Evolutionary conservation across 2,888 invertebrate species (phyloP).

Genomic region (Parascotia fuliginaria): DNA sequence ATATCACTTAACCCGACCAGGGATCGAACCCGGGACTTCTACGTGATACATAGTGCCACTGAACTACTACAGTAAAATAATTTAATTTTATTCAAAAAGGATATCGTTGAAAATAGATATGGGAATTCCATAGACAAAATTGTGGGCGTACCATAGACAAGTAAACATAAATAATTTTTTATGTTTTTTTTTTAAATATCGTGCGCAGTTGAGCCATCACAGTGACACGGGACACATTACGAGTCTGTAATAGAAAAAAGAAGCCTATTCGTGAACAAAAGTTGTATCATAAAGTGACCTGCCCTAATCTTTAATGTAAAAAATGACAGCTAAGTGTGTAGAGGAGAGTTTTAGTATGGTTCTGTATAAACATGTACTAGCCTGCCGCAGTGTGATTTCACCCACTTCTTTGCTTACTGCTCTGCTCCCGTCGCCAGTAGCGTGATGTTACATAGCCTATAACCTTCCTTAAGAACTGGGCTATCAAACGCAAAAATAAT

Average conservation of each 20-base stretch:
- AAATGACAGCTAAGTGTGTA: constrained; percentile 5
- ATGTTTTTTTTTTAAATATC: constrained; percentile 6
- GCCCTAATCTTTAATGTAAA: constrained; percentile 32
- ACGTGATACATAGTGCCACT: too few relatives aligned
- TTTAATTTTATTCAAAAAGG: background rate
- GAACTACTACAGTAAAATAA: background rate
- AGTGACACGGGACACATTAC: constrained; percentile 28
- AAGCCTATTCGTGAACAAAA: constrained; percentile 26
- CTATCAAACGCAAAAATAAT: too few relatives aligned
- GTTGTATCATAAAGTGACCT: constrained; percentile 36
- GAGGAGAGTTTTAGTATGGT: background rate
- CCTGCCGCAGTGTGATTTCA: too few relatives aligned
- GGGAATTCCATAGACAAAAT: constrained; percentile 4
- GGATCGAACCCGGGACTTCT: too few relatives aligned
- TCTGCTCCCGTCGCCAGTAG: too few relatives aligned
- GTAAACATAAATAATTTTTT: constrained; percentile 12
- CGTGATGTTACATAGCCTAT: too few relatives aligned
- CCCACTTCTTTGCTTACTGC: too few relatives aligned
- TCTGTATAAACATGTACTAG: too few relatives aligned
- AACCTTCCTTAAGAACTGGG: too few relatives aligned
- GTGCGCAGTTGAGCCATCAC: constrained; percentile 17
- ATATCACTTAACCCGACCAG: too few relatives aligned
- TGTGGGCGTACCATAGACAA: constrained; percentile 4
- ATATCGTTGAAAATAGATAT: background rate
- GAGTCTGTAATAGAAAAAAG: constrained; percentile 18